Conservation (phyloP, 1,140 invertebrate genomes). For the Cardiocondyla obscurior region DNA sequence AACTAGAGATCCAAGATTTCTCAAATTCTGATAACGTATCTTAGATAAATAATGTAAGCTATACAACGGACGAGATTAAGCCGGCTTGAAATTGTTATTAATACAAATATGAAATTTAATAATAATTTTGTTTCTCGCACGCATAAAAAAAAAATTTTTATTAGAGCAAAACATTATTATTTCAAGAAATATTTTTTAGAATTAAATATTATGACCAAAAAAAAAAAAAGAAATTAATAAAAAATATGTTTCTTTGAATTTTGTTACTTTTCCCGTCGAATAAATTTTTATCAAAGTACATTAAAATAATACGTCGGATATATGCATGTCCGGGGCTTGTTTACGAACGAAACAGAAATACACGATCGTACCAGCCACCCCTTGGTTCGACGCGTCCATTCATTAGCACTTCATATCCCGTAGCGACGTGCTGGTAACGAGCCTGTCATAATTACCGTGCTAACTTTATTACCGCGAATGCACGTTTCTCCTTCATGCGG, state of each 20-base stretch:
- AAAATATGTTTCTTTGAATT: neutral
- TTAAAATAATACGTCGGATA: neutral
- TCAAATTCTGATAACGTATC: conserved; percentile 50
- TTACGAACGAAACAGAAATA: conserved; percentile 75
- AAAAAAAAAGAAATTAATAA: neutral
- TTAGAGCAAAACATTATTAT: too few relatives aligned
- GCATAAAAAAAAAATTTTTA: too few relatives aligned
- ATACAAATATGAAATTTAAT: too few relatives aligned
- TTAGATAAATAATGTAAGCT: conserved; percentile 30
- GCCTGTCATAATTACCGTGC: conserved; percentile 82
- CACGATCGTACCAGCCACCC: conserved; percentile 80
- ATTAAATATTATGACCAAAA: neutral
- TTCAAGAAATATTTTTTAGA: too few relatives aligned
- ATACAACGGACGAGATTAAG: conserved; percentile 42
- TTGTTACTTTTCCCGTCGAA: neutral
- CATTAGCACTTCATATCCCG: conserved; percentile 83
- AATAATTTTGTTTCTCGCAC: too few relatives aligned
- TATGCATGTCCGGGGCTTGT: conserved; percentile 61
- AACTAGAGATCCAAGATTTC: conserved; percentile 19
- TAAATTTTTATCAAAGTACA: conserved; percentile 5
- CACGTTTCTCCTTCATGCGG: conserved; percentile 64
- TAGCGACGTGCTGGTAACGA: conserved; percentile 82
- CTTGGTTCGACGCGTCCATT: conserved; percentile 80
- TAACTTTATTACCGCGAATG: conserved; percentile 80
- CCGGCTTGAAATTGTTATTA: conserved; percentile 34